phyloP scores from a whole-genome alignment of 2,113 vertebrate genomes.

The Apeltes quadracus region DNA sequence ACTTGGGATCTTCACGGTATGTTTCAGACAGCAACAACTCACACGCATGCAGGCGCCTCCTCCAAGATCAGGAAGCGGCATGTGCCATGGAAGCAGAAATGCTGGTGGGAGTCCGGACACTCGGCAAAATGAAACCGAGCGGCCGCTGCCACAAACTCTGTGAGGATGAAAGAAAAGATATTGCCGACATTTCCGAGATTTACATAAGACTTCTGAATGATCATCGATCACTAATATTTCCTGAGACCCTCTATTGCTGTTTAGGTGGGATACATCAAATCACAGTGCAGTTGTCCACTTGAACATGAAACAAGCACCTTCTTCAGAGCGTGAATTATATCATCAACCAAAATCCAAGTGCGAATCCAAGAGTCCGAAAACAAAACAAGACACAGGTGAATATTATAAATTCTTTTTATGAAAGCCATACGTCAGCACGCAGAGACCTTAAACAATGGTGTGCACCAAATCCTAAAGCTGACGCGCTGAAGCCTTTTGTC shows the following conservation, averaged over 20 bases:
- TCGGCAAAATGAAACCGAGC: conserved; percentile 89
- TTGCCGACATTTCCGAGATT: background rate
- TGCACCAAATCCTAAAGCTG: conserved; percentile 61
- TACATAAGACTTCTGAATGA: background rate
- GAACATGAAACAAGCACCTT: no score
- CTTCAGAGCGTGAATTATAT: background rate
- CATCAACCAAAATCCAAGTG: conserved; percentile 12
- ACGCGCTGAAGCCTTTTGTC: conserved; percentile 59
- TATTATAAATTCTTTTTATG: conserved; percentile 16
- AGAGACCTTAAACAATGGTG: conserved; percentile 41
- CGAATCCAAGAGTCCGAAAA: no score
- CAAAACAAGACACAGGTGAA: conserved; percentile 35
- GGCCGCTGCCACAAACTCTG: conserved; percentile 87
- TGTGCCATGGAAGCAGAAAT: conserved; percentile 91
- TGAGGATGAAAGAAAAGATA: conserved; percentile 26
- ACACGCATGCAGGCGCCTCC: conserved; percentile 88
- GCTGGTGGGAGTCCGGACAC: conserved; percentile 87
- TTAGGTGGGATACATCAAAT: background rate
- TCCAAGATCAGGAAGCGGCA: conserved; percentile 90
- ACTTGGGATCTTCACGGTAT: background rate
- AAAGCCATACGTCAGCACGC: conserved; percentile 30
- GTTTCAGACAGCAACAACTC: conserved; percentile 66
- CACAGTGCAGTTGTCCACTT: background rate
- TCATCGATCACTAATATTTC: background rate
- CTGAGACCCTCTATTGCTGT: background rate